Conservation (phyloP, 37 sponge, comb jelly and placozoan species). For the Cladorhizidae sp. region DNA sequence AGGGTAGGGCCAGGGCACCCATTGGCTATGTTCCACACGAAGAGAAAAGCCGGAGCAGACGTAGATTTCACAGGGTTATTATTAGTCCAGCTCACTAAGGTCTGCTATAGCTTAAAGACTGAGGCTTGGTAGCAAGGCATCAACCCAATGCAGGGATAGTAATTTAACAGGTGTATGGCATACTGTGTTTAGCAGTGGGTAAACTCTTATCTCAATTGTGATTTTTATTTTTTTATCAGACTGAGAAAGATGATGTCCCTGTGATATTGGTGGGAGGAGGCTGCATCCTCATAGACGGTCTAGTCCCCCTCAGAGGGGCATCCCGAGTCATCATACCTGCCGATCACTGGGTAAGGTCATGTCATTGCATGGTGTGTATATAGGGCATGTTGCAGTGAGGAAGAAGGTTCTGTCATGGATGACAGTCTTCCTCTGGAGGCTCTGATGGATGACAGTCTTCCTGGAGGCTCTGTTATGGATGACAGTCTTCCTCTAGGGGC, state of each 20-base stretch:
- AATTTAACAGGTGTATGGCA: too few relatives aligned
- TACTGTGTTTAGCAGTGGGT: too few relatives aligned
- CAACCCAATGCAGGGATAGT: too few relatives aligned
- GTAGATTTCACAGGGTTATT: too few relatives aligned
- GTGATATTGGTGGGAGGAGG: conserved; percentile 89
- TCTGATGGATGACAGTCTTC: not conserved
- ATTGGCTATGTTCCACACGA: too few relatives aligned
- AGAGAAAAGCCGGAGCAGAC: too few relatives aligned
- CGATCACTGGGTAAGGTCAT: conserved; percentile 73
- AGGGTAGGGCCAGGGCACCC: too few relatives aligned
- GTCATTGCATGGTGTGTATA: too few relatives aligned
- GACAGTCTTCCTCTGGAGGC: not conserved
- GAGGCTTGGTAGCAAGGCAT: too few relatives aligned
- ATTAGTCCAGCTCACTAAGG: too few relatives aligned
- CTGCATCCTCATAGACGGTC: conserved; percentile 60
- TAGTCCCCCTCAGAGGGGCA: conserved; percentile 41
- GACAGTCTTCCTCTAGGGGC: not conserved
- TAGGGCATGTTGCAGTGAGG: too few relatives aligned
- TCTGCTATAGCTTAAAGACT: too few relatives aligned
- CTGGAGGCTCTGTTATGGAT: not conserved
- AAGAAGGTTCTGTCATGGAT: not conserved
- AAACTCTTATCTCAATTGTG: not conserved
- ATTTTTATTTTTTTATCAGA: conserved; percentile 23
- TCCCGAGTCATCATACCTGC: conserved; percentile 49
- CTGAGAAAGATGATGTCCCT: conserved; percentile 54